phyloP scores from a whole-genome alignment of 2,888 invertebrate species.

The Pteria penguin region DNA sequence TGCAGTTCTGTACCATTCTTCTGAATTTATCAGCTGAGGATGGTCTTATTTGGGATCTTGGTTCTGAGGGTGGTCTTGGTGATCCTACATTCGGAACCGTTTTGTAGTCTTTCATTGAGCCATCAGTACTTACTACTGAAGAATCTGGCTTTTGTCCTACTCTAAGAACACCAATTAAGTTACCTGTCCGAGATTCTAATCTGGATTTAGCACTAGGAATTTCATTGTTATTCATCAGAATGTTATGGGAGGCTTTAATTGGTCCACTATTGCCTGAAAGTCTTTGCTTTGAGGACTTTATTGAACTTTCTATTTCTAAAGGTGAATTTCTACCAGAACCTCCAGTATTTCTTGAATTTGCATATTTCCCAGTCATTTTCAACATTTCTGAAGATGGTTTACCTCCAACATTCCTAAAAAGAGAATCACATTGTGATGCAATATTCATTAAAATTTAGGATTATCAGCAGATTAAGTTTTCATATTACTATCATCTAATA shows the following conservation, averaged over 20 bases:
- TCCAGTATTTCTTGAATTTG: no score
- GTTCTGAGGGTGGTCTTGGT: conserved; percentile 49
- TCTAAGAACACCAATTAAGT: conserved; percentile 6
- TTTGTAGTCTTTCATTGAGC: conserved; percentile 44
- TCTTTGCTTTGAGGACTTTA: no score
- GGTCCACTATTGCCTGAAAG: no score
- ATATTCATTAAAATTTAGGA: no score
- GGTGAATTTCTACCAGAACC: no score
- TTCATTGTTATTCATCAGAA: conserved; percentile 7
- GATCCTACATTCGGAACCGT: conserved; percentile 40
- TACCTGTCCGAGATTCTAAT: conserved; percentile 1
- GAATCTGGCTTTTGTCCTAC: conserved; percentile 17
- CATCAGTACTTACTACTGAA: conserved; percentile 28
- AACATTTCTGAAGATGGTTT: no score
- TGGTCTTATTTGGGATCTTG: conserved; percentile 53
- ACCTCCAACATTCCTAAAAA: no score
- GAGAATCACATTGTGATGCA: no score
- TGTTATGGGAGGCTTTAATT: conserved; percentile 50
- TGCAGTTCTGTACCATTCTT: conserved; percentile 65
- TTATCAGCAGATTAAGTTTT: no score
- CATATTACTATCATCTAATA: no score
- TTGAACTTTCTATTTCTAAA: no score
- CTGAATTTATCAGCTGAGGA: conserved; percentile 69
- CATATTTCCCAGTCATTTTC: no score
- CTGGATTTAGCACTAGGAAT: neutral